Evolutionary conservation across 2,797 vertebrate genomes (phyloP).

Genomic region (Menidia menidia): DNA sequence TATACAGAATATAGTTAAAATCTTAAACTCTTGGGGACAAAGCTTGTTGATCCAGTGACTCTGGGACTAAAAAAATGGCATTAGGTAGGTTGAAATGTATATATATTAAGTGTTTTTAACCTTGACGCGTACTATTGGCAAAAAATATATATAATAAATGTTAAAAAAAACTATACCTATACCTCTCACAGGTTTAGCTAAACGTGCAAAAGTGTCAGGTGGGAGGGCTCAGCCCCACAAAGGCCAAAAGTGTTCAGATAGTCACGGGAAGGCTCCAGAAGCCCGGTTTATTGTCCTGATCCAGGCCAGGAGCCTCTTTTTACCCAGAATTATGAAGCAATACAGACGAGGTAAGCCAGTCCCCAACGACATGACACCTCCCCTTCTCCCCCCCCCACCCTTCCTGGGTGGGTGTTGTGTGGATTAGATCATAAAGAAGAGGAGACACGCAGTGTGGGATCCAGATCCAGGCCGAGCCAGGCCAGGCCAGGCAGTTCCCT

Average conservation of each 20-base stretch:
- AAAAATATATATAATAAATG: background rate
- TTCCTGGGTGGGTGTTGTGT: background rate
- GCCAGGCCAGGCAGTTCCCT: slow-evolving; percentile 70
- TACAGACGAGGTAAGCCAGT: background rate
- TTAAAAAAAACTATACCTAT: slow-evolving; percentile 17
- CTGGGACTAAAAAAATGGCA: background rate
- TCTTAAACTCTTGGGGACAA: background rate
- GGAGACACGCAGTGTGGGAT: slow-evolving; percentile 31
- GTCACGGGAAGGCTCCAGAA: slow-evolving; percentile 24
- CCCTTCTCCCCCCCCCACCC: background rate
- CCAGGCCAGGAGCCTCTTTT: too few relatives aligned
- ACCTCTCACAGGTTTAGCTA: slow-evolving; percentile 24
- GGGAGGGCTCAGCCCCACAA: slow-evolving; percentile 57
- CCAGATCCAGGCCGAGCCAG: slow-evolving; percentile 57
- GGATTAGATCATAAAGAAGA: too few relatives aligned
- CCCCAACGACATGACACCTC: background rate
- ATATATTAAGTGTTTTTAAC: background rate
- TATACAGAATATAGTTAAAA: background rate
- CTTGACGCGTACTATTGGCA: background rate
- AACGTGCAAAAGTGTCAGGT: slow-evolving; percentile 27
- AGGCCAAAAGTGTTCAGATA: slow-evolving; percentile 24
- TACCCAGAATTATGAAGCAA: background rate
- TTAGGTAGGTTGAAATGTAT: background rate
- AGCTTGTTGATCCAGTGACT: background rate
- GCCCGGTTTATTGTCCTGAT: background rate